These are phyloP conservation scores for Diplodus puntazzo DNA, from an alignment of 2,797 vertebrate genomes.

Conservation along the genomic window DNA sequence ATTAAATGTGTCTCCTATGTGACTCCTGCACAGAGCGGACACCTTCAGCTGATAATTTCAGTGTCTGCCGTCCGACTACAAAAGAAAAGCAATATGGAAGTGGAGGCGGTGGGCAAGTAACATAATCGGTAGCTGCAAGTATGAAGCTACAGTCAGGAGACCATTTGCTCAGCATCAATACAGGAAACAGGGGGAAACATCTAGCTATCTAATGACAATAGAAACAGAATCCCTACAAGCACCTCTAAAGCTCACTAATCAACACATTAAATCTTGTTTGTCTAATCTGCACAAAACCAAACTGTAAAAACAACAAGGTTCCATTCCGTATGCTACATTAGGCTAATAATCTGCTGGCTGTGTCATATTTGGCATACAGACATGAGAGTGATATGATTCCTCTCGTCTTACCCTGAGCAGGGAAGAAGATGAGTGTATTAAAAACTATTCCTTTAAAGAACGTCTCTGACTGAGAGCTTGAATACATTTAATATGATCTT, in stretches of 20 bases:
- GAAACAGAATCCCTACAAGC: background rate
- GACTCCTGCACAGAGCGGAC: too few species aligned
- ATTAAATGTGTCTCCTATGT: too few species aligned
- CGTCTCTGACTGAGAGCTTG: background rate
- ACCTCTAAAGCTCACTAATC: background rate
- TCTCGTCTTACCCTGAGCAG: background rate
- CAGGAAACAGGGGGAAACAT: background rate
- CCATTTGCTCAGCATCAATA: background rate
- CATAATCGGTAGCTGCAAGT: background rate
- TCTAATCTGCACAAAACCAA: background rate
- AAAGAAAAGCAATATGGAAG: too few species aligned
- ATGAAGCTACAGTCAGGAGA: background rate
- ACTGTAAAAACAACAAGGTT: background rate
- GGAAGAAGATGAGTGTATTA: background rate
- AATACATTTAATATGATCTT: slow-evolving; percentile 1
- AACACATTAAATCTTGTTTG: background rate
- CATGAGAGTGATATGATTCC: background rate
- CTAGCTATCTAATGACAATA: background rate
- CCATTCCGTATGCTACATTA: background rate
- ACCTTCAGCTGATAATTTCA: too few species aligned
- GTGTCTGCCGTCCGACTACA: too few species aligned
- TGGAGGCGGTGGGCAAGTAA: too few species aligned
- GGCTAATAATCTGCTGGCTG: background rate
- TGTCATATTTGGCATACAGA: background rate
- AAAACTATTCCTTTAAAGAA: background rate